Conservation (phyloP, 2,113 vertebrate genomes). For the Stomatorhinus ivindoensis region DNA sequence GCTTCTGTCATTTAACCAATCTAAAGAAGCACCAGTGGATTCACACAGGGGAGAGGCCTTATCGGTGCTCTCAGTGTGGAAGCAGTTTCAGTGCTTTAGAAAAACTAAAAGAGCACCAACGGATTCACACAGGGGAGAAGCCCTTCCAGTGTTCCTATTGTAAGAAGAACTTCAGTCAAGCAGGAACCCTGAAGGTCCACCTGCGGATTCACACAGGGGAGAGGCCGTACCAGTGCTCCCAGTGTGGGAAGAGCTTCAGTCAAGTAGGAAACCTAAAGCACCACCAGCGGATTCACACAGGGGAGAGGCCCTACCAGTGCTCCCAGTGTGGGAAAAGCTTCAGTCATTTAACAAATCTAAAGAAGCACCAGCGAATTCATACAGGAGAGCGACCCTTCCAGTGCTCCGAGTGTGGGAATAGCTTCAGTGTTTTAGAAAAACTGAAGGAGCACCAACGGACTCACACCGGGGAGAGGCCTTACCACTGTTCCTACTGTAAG, state of each 20-base stretch:
- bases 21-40: background rate
- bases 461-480: background rate
- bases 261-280: background rate
- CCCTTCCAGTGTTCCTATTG: background rate
- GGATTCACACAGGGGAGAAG: background rate
- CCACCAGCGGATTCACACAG: background rate
- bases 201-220: background rate
- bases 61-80: background rate
- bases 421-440: background rate
- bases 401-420: background rate
- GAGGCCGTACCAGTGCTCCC: background rate
- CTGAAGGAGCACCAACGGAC: background rate
- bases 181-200: background rate
- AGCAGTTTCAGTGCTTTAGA: background rate
- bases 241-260: background rate
- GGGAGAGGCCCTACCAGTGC: background rate
- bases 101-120: background rate
- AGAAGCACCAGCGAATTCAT: background rate
- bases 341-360: background rate
- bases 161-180: background rate
- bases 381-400: background rate
- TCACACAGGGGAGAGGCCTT: background rate
- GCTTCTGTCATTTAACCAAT: background rate
- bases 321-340: background rate
- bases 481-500: too few relatives aligned